phyloP scores from a whole-genome alignment of 1,140 invertebrate species.

The Cotesia chilonis region DNA sequence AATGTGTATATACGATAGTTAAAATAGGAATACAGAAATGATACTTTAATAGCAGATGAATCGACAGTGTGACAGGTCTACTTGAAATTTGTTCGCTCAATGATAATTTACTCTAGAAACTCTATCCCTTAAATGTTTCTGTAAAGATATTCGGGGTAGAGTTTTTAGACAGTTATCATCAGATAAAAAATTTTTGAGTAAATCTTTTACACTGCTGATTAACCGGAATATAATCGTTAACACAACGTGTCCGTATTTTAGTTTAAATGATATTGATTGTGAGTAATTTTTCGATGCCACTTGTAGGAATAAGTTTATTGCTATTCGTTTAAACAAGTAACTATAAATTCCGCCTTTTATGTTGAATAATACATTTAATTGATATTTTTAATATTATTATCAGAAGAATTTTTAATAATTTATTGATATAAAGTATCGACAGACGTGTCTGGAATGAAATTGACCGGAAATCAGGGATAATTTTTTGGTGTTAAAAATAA shows the following conservation, averaged over 20 bases:
- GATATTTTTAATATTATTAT: no score
- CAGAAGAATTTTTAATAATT: neutral
- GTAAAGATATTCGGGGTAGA: no score
- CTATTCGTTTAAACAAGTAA: constrained; percentile 37
- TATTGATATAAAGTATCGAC: constrained; percentile 30
- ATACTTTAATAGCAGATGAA: constrained; percentile 38
- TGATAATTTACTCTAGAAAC: no score
- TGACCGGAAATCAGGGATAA: constrained; percentile 44
- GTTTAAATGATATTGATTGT: no score
- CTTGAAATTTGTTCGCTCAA: no score
- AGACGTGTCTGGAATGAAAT: constrained; percentile 27
- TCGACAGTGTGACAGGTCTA: no score
- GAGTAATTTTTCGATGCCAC: constrained; percentile 2
- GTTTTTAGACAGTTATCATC: no score
- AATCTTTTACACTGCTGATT: no score
- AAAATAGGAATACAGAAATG: constrained; percentile 42
- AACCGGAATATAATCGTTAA: constrained; percentile 23
- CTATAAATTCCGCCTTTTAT: constrained; percentile 34
- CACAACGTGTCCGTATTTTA: no score
- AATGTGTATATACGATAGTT: constrained; percentile 36
- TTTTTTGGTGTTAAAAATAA: constrained; percentile 27
- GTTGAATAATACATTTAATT: constrained; percentile 25
- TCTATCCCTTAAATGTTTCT: no score
- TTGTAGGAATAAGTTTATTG: neutral
- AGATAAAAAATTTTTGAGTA: no score